phyloP scores from a whole-genome alignment of 2,797 vertebrate species.

The Trichosurus vulpecula region DNA sequence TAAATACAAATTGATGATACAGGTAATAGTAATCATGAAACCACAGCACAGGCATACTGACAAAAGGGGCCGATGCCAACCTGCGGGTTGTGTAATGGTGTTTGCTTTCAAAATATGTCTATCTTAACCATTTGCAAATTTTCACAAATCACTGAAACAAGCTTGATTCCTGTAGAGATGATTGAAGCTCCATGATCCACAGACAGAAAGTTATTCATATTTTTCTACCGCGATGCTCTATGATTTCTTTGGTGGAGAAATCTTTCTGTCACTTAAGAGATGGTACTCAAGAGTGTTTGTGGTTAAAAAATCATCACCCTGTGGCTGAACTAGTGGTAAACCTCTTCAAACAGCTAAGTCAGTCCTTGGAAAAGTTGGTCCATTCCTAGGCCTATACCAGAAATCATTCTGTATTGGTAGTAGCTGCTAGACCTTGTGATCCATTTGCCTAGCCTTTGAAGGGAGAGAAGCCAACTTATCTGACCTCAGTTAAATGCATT shows the following conservation, averaged over 20 bases:
- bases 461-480: background rate
- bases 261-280: background rate
- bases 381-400: background rate
- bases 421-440: background rate
- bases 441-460: background rate
- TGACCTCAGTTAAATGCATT: too few species aligned
- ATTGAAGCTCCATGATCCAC: background rate
- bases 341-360: background rate
- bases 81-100: background rate
- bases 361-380: background rate
- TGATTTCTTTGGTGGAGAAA: background rate
- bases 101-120: constrained; percentile 13
- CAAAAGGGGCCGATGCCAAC: constrained; percentile 28
- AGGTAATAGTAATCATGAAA: constrained; percentile 74
- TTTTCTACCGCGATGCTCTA: background rate
- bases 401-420: background rate
- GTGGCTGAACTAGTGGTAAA: background rate
- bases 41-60: constrained; percentile 62
- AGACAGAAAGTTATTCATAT: constrained; percentile 8
- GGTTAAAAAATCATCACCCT: background rate
- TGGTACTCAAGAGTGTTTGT: background rate
- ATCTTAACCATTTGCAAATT: background rate
- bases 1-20: constrained; percentile 74
- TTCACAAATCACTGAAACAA: background rate
- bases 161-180: constrained; percentile 1